Percentiles rank a stretch among this genome's conserved stretches.
Evolutionary conservation across 2,113 vertebrate species (phyloP).

Genomic region (Nipponia nippon): DNA sequence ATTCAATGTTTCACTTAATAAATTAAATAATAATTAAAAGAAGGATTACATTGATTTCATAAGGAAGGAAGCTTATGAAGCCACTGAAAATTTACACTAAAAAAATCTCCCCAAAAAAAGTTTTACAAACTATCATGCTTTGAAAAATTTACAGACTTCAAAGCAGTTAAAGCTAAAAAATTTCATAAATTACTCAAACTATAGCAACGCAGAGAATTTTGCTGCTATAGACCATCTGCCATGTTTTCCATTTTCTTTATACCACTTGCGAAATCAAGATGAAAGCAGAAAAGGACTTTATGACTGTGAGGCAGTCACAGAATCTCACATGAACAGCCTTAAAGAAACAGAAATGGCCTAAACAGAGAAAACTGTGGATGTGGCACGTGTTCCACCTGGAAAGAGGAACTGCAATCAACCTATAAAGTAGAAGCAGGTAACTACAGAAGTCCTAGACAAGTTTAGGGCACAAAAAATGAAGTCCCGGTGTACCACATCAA

Average conservation of each 20-base stretch:
- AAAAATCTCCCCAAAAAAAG: not conserved
- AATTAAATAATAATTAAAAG: not conserved
- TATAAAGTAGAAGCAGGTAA: not conserved
- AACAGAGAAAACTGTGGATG: not conserved
- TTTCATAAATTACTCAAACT: not conserved
- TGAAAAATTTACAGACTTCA: not conserved
- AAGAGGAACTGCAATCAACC: not conserved
- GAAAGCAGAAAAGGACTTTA: not conserved
- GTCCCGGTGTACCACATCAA: not conserved
- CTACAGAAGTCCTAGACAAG: not conserved
- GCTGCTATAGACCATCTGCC: not conserved
- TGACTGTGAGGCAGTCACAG: not conserved
- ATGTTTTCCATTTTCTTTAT: not conserved
- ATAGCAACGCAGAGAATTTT: not conserved
- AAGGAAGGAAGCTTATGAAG: not conserved
- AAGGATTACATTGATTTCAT: not conserved
- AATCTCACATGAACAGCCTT: not conserved
- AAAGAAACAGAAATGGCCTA: not conserved
- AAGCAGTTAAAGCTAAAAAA: not conserved
- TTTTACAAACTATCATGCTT: not conserved
- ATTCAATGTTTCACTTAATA: not conserved
- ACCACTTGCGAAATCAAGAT: not conserved
- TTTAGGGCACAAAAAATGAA: not conserved
- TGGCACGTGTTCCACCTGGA: not conserved
- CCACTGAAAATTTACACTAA: not conserved